Conservation (phyloP, 2,113 vertebrate genomes). For the Nestor notabilis region DNA sequence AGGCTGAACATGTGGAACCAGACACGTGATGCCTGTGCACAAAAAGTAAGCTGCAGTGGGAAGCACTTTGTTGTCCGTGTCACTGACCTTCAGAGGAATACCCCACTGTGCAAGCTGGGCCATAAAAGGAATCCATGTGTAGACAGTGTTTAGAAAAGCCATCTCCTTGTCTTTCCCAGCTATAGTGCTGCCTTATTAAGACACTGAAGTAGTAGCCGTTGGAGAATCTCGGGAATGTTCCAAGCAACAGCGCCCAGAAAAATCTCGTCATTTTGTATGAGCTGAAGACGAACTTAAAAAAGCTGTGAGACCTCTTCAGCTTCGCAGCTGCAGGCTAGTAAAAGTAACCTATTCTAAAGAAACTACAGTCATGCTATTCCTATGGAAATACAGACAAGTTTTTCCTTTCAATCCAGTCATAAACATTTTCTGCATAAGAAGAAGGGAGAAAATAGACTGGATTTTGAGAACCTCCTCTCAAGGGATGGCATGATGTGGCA, state of each 20-base stretch:
- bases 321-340: neutral
- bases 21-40: neutral
- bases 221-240: slow-evolving; percentile 50
- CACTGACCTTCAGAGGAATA: slow-evolving; percentile 64
- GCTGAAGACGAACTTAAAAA: neutral
- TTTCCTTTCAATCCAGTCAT: neutral
- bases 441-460: neutral
- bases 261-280: neutral
- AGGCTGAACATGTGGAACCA: neutral
- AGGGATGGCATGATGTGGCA: neutral
- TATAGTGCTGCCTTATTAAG: slow-evolving; percentile 48
- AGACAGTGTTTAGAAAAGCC: slow-evolving; percentile 50
- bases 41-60: neutral
- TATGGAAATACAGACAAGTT: neutral
- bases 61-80: neutral
- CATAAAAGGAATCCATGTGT: slow-evolving; percentile 56
- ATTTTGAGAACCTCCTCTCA: neutral
- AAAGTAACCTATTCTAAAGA: neutral
- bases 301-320: neutral
- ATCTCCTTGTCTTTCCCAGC: slow-evolving; percentile 14
- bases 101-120: slow-evolving; percentile 32
- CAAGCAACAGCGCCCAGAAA: neutral
- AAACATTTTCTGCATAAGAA: neutral
- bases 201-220: slow-evolving; percentile 7
- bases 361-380: neutral